Base-by-base conservation (phyloP, 2,888 invertebrate species). In the Dasypogon diadema region DNA sequence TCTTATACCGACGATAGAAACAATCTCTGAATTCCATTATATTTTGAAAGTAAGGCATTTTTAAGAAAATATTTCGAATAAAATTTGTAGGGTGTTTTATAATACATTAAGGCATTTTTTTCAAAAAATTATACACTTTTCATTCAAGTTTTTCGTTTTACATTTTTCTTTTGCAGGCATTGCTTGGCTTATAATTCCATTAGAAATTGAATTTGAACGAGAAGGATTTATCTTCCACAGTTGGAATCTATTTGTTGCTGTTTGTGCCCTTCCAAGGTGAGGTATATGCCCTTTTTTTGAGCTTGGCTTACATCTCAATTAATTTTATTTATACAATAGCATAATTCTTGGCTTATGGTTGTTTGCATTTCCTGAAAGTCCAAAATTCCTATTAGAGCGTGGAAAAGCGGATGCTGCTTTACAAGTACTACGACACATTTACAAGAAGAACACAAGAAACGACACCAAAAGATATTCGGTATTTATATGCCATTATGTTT, bases 191-290 rank as follows among this genome's bases (percentile, higher is more conserved):
- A 91, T 93, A 83, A 92, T 93, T 82, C 93, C 93, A 0, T 88
- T 92, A 83, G 84, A 89, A 63, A 90, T 91, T 79, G 88, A 89
- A 75, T 89, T 91, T 79, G 87, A 89, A 73, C 87, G 88, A 30
- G 87, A 88, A 1, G 79, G 81, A 63, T 92, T 93, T 86, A 89
- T 89, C 18, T 93, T 92, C 84, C 91, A 91, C 80, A 93, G 93
- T 21, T 93, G 93, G 93, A 93, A 93, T 86, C 88, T 93, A 83
- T 93, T 93, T 85, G 92, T 93, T 37, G 90, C 92, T 0, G 88
- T 92, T 0, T 93, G 93, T 84, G 91, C 92, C 2, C 79, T 92
- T 2, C 93, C 93, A 0, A 92, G 92, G 78, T 86, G 78, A 78
- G 77, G 73, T 74, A 76, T 24, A 42, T 70, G 18, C 14, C 51